Evolutionary conservation across 2,797 vertebrate species (phyloP), one percentile per base, ranked within the genome.

Genomic region (Margarornis squamiger): DNA sequence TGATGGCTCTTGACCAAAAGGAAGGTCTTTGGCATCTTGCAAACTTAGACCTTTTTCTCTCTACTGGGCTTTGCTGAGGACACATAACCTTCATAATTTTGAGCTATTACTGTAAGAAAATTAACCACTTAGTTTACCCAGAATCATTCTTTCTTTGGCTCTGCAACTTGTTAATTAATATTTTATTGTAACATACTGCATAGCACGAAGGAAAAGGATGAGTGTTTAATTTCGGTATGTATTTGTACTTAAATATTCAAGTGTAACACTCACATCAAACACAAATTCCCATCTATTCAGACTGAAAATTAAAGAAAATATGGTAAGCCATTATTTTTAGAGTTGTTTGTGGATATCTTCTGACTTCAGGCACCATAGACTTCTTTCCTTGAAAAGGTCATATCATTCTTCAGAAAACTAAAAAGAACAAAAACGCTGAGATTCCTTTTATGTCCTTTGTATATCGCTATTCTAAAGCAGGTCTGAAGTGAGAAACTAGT

Each of bases 381-480:
- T 84, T 57, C 82, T 85, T 94, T 74, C 22, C 51, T 38, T 92
- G 89, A 89, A 93, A 96, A 97, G 89, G 93, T 93, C 95, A 55
- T 73, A 86, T 65, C 55, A 83, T 80, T 67, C 93, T 67, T 96
- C 79, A 94, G 48, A 80, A 62, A 82, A 54, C 73, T 9, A 59
- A 89, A 87, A 81, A 83, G 81, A 89, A 92, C 84, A 96, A 94
- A 95, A 92, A 0, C 8, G 6, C 49, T 9, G n/a, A 39, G 58
- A 96, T 88, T 71, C 75, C 93, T 93, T 96, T 96, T 55, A 95
- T 96, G 41, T 94, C 91, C 89, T 96, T 96, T 93, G 65, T 93
- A 16, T 75, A 85, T 90, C 85, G 73, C 82, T 86, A 48, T 52
- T 86, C 76, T 62, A 92, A 96, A 96, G 79, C 66, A 86, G 66